Percentiles rank a stretch among this genome's conserved stretches.
phyloP scores from a whole-genome alignment of 1,140 invertebrate genomes.

The Anagrus nilaparvatae region DNA sequence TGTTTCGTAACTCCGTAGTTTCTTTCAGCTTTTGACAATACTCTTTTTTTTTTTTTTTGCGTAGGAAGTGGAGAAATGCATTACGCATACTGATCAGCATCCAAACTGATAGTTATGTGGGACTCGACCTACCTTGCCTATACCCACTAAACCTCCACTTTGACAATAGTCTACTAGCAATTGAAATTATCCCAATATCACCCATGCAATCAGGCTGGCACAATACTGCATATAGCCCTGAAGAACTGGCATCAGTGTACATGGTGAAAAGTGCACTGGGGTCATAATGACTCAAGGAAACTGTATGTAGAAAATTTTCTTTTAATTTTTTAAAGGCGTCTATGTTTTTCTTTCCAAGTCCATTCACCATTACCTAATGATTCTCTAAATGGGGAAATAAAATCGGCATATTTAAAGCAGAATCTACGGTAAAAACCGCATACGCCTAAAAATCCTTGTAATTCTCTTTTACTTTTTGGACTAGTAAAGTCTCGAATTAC shows the following conservation, averaged over 20 bases:
- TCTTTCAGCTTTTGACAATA: neutral
- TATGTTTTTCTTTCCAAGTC: neutral
- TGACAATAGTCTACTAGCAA: too few relatives aligned
- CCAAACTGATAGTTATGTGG: too few relatives aligned
- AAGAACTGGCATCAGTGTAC: slow-evolving; percentile 13
- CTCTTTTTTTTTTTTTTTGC: too few relatives aligned
- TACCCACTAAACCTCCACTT: too few relatives aligned
- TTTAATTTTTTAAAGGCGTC: slow-evolving; percentile 11
- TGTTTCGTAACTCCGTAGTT: slow-evolving; percentile 25
- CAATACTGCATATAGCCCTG: slow-evolving; percentile 7
- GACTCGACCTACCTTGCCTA: too few relatives aligned
- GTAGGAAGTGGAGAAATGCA: too few relatives aligned
- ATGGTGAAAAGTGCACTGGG: slow-evolving; percentile 8
- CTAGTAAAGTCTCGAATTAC: neutral
- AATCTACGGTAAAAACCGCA: slow-evolving; percentile 1
- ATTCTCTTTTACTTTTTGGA: neutral
- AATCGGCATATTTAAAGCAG: neutral
- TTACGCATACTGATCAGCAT: too few relatives aligned
- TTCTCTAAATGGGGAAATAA: neutral
- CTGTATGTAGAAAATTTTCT: slow-evolving; percentile 12
- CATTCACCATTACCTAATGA: neutral
- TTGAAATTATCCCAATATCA: slow-evolving; percentile 5
- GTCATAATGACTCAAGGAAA: slow-evolving; percentile 11
- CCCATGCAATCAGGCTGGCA: slow-evolving; percentile 9
- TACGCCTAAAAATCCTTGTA: slow-evolving; percentile 2